A percentile compares a stretch with the other conserved stretches of the same genome.
Evolutionary conservation across 2,797 vertebrate genomes (phyloP).

Genomic region (Falco berigora): DNA sequence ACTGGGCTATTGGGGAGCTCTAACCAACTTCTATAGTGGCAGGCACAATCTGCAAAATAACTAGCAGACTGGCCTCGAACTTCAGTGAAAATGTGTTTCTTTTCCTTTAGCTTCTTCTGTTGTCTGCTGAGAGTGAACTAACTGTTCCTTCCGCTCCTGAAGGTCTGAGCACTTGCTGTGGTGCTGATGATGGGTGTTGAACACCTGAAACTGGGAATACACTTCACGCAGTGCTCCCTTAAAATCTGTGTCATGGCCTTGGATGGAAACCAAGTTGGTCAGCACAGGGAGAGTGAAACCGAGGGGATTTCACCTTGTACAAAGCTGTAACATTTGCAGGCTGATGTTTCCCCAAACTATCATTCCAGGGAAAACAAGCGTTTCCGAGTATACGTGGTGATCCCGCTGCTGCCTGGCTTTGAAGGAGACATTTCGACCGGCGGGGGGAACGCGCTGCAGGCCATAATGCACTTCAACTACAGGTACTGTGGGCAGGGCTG

Average conservation of each 20-base stretch:
- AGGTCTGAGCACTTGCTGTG: background rate
- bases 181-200: background rate
- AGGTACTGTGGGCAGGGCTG: constrained; percentile 73
- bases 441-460: constrained; percentile 90
- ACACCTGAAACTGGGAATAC: background rate
- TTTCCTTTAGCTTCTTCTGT: background rate
- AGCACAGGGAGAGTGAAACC: fast-evolving
- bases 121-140: background rate
- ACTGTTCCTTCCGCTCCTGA: background rate
- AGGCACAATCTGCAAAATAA: background rate
- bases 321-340: background rate
- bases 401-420: constrained; percentile 91
- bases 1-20: background rate
- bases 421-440: constrained; percentile 94
- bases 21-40: background rate
- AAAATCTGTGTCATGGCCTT: background rate
- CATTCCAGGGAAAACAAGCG: constrained; percentile 77
- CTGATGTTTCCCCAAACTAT: background rate
- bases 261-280: background rate
- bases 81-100: background rate
- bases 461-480: constrained; percentile 99
- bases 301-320: fast-evolving
- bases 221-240: background rate
- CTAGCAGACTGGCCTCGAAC: background rate
- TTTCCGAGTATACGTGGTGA: constrained; percentile 91